These are phyloP conservation scores for Eubucco bourcierii DNA, from an alignment of 2,113 vertebrate species.

Conservation along the genomic window DNA sequence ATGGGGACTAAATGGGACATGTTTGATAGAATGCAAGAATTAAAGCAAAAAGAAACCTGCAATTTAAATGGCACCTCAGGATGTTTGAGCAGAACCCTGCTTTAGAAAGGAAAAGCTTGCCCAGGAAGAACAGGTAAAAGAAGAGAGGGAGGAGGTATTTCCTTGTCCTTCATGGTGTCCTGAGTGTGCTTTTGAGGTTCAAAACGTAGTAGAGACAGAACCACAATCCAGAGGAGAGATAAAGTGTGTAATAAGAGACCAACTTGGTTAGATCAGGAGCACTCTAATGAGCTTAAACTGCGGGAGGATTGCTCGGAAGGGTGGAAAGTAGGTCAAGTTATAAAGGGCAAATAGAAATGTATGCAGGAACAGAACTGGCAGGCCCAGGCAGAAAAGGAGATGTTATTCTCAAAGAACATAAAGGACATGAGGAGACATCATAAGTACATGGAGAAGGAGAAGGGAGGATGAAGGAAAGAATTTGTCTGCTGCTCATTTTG, in stretches of 20 bases:
- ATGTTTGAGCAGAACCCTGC: background rate
- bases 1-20: background rate
- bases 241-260: slow-evolving; percentile 26
- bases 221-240: background rate
- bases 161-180: background rate
- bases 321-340: slow-evolving; percentile 65
- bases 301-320: slow-evolving; percentile 50
- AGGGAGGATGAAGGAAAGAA: background rate
- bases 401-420: background rate
- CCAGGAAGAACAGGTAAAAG: background rate
- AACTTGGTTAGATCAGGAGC: slow-evolving; percentile 31
- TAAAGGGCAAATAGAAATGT: slow-evolving; percentile 44
- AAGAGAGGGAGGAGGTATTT: background rate
- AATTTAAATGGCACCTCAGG: background rate
- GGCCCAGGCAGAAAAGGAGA: slow-evolving; percentile 9
- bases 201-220: background rate
- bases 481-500: background rate
- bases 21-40: background rate
- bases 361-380: slow-evolving; percentile 22
- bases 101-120: background rate
- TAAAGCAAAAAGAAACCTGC: background rate
- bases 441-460: background rate
- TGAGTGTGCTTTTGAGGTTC: slow-evolving; percentile 31
- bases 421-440: background rate
- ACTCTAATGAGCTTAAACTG: slow-evolving; percentile 58